Base-by-base conservation (phyloP, 2,888 invertebrate genomes). In the Cataglyphis albicans region DNA sequence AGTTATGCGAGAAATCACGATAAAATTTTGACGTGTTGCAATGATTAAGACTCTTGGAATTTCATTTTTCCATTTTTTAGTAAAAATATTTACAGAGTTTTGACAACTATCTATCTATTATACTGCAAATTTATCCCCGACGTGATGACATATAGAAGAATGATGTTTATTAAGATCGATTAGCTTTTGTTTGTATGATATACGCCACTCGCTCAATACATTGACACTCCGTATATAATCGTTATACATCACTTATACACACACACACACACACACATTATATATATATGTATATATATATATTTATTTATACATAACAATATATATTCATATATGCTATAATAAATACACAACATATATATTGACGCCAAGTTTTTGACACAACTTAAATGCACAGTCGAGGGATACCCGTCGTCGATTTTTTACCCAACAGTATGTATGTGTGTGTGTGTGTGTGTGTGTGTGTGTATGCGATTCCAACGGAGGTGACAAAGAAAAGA, bases 131-230 rank as follows among this genome's bases (percentile, higher is more conserved):
- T 80, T 80, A 63, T 25, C 0, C 10, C 41, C 5, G 18, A 25
- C 35, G 29, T 15, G 15, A 32, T 38, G 59, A 70, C 59, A 80
- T 44, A 6, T 41, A 18, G n/a, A 29, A 12, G 41, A 70, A 44
- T 80, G 78, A 80, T 35, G 44, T 61, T 80, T 59, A 59, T 76
- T 80, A 41, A 78, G 59, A 59, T 57, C 32, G 72, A 70, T 80
- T 70, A 59, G 57, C 57, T 70, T 80, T 72, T 80, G 78, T 80
- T 61, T 25, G 18, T 15, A 41, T 52, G 48, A 18, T 52, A 44
- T n/a, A 10, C 15, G 1, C 18, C 55, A 57, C 6, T 57, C 52
- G 38, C 12, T 55, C 18, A 32, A 44, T 32, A 10, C 15, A 44
- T 9, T 9, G 18, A 48, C 18, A 59, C 15, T 25, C 18, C 7